A percentile compares a stretch with the other conserved stretches of the same genome.
Evolutionary conservation across 1,140 invertebrate genomes (phyloP).

Genomic region (Lucilia sericata): DNA sequence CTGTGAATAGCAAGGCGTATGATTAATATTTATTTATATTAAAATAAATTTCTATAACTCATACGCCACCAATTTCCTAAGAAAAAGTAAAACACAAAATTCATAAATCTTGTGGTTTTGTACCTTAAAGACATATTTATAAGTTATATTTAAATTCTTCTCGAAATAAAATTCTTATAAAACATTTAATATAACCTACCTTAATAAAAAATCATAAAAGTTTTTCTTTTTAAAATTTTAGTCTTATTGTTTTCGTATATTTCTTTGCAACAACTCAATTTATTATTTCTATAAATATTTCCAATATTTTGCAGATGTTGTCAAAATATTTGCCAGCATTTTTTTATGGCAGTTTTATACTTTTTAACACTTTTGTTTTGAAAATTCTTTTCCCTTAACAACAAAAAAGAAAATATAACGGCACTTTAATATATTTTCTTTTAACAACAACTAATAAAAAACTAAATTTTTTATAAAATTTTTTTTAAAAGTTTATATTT

Average conservation of each 20-base stretch:
- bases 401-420: background rate
- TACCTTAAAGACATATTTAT: too few species aligned
- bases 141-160: too few species aligned
- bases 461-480: background rate
- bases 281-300: background rate
- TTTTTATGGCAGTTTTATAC: conserved; percentile 24
- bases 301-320: conserved; percentile 29
- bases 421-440: conserved; percentile 22
- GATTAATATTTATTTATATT: too few species aligned
- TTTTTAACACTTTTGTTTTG: conserved; percentile 16
- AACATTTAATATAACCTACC: too few species aligned
- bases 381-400: background rate
- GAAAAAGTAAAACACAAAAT: too few species aligned
- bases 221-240: too few species aligned
- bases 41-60: too few species aligned
- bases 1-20: too few species aligned
- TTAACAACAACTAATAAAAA: background rate
- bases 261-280: background rate
- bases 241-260: background rate
- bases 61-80: too few species aligned
- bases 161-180: too few species aligned
- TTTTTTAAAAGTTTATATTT: background rate
- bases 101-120: too few species aligned
- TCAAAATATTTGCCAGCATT: background rate
- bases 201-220: too few species aligned